Evolutionary conservation across 2,888 invertebrate species (phyloP), one percentile per base, ranked within the genome.

Genomic region (Drosophila antonietae): DNA sequence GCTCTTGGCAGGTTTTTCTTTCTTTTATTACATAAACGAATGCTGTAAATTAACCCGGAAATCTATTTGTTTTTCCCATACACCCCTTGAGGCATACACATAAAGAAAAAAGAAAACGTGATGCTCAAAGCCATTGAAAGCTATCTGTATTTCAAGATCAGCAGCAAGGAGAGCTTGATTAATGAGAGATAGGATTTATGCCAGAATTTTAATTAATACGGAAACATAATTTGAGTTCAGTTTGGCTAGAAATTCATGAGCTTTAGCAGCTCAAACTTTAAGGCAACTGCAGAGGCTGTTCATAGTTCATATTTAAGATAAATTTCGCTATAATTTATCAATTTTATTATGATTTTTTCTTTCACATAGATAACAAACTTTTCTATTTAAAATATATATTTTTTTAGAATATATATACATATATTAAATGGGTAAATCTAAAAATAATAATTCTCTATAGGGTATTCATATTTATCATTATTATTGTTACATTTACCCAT

Each of bases 71-170:
- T 41, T 41, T 31, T 10, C 18, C 10, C 3, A 31, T 15, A n/a
- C 28, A 65, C 46, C 52, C 52, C 49, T 68, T 56, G 47, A 60
- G 44, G 57, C 15, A 10, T 57, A 68, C 78, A 73, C 73, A 52
- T 37, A 14, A 37, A 62, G 20, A 76, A 74, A 64, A 35, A 4
- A 12, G 7, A 14, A 7, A 20, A 31, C 46, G 15, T 46, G 43
- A 2, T 39, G 37, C 37, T 37, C 37, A 37, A 37, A 44, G n/a
- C 5, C 14, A 59, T 28, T 43, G 41, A 37, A 33, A 47, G 55
- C 58, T 39, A 56, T 60, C 31, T 15, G 20, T 28, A 47, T 37
- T 44, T 57, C 47, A 60, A 60, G 56, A 59, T 73, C 67, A 62
- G 62, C 49, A 44, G 20, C 20, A 20, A 12, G 14, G 0, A 47